phyloP scores from a whole-genome alignment of 92 coral and sea anemone species.

The Diadumene lineata region DNA sequence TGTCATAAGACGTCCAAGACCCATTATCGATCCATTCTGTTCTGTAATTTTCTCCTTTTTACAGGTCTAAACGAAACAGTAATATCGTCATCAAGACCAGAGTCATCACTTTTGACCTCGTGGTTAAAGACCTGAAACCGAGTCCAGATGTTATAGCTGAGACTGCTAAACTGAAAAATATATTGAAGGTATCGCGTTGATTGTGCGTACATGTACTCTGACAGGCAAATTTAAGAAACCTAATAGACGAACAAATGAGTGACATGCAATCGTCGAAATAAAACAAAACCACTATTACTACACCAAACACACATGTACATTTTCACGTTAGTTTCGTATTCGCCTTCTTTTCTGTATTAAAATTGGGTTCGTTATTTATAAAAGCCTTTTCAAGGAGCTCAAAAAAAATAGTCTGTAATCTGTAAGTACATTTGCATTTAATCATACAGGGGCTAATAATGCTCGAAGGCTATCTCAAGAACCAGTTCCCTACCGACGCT shows the following conservation, averaged over 20 bases:
- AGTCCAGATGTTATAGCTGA: constrained; percentile 54
- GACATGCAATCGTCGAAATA: too few species aligned
- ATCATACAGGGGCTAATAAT: constrained; percentile 39
- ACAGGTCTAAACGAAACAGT: constrained; percentile 56
- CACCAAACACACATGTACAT: too few species aligned
- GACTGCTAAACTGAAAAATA: constrained; percentile 58
- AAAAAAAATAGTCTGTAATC: too few species aligned
- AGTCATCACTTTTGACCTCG: constrained; percentile 82
- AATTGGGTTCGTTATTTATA: too few species aligned
- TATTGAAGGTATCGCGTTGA: constrained; percentile 63
- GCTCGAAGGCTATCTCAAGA: constrained; percentile 49
- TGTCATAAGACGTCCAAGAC: too few species aligned
- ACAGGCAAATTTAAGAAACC: too few species aligned
- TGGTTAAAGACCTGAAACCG: constrained; percentile 63
- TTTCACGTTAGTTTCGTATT: too few species aligned
- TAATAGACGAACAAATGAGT: too few species aligned
- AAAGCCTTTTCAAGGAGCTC: too few species aligned
- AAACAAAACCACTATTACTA: too few species aligned
- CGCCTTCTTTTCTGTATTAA: too few species aligned
- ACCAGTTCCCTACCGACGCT: constrained; percentile 55
- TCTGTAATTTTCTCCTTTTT: constrained; percentile 13
- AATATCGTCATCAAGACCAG: constrained; percentile 43
- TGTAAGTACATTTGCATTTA: neutral
- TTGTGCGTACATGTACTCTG: neutral
- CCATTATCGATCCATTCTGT: too few species aligned